These are phyloP conservation scores for Caretta caretta DNA, from an alignment of 2,113 vertebrate genomes.

Conservation along the genomic window DNA sequence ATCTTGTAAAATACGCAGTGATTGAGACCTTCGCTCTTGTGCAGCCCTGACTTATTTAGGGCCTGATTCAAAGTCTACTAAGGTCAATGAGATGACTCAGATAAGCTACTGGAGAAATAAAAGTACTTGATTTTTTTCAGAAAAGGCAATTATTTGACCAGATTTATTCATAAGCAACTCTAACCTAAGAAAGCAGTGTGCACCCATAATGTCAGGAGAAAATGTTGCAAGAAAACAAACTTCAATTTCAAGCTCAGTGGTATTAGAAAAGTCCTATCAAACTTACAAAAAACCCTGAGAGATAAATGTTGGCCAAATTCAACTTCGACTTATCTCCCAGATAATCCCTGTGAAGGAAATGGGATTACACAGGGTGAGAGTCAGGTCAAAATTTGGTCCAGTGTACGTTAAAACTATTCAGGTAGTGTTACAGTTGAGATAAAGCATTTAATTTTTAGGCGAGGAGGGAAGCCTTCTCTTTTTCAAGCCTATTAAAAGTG, in stretches of 20 bases:
- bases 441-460: not conserved
- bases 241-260: not conserved
- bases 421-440: not conserved
- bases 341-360: rapidly evolving
- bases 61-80: not conserved
- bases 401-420: not conserved
- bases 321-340: not conserved
- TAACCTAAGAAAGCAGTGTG: not conserved
- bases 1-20: not conserved
- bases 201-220: not conserved
- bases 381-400: not conserved
- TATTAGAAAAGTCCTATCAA: not conserved
- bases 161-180: not conserved
- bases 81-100: not conserved
- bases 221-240: not conserved
- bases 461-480: not conserved
- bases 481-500: not conserved
- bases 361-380: not conserved
- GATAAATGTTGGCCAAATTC: not conserved
- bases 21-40: not conserved
- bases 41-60: not conserved
- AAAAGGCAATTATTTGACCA: not conserved
- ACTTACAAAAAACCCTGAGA: not conserved
- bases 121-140: not conserved
- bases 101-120: not conserved